Base-by-base conservation (phyloP, 2,797 vertebrate genomes). In the Enteromius treurensis region DNA sequence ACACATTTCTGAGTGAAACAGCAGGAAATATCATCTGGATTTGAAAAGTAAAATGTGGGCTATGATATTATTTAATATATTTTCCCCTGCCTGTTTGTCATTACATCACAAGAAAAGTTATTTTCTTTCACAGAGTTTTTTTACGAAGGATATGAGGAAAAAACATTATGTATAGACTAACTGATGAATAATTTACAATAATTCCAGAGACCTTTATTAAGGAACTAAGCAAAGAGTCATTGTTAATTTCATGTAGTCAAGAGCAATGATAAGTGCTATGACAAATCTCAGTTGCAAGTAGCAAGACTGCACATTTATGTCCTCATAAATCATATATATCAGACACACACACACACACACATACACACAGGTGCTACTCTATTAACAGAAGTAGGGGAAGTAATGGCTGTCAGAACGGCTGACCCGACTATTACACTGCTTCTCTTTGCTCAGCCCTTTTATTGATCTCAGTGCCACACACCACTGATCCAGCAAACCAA, bases 401-500 rank as follows among this genome's bases (percentile, higher is more conserved):
- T 94, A 94, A 94, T 93, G 94, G 94, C 94, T 91, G 91, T 86
- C 92, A 89, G 93, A 90, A 90, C 90, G 92, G 87, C 90, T 91
- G 92, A 91, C 88, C 69, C 87, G 91, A 92, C 93, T 86, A 92
- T 93, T 91, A 94, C 89, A 92, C 87, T 86, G 80, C 90, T 93
- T 93, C 91, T 92, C 91, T 92, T 91, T 86, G 89, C 90, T 89
- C 89, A 95, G 92, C 92, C 91, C 92, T 92, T 92, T 91, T 95
- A 96, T 95, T 92, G 93, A 96, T 96, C 95, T 91, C 86, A 84
- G 90, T 92, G 92, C 92, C 91, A 91, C 90, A 95, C 92, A 93
- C 93, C 95, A 96, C 92, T 93, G 93, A 96, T 95, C 95, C 91
- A 92, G 95, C 94, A 96, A 96, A 97, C 91, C 92, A 95, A 95